Evolutionary conservation across 2,888 invertebrate species (phyloP), one percentile per base, ranked within the genome.

Genomic region (Crioceris asparagi): DNA sequence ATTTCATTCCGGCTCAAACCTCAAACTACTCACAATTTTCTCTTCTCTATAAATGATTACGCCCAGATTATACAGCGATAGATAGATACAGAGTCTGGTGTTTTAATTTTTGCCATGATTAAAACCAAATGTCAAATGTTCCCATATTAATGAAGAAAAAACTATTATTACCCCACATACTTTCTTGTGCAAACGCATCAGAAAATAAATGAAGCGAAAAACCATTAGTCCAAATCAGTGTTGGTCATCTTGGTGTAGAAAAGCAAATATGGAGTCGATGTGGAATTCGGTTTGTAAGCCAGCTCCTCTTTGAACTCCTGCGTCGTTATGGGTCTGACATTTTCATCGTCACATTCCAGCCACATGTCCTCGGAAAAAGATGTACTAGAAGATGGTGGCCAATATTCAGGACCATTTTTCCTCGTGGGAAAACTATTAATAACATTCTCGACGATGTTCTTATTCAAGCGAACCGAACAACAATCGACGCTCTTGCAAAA

Each of bases 321-420:
- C 55, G 76, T 72, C 18, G 83, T 76, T 59, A 90, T 79, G 6
- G 81, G 76, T 49, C 80, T 77, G 36, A 90, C 83, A 42, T 81
- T 80, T 46, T 90, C 88, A 59, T 90, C 90, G 60, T 90, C 88
- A 59, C 88, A 90, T 56, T 87, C 86, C 31, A 88, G 72, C 90
- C 90, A 90, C 48, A 50, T 39, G 35, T 52, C 34, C 56, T 61
- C 41, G 21, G 43, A 44, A 10, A 44, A 39, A 0, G 63, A 43
- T 3, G 66, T 56, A 7, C 35, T 30, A 26, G 15, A 26, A 15
- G 34, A 40, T 1, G 36, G 31, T 4, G 67, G 57, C 40, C 55
- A 54, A 17, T 55, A 55, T 12, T 58, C 58, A 47, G 49, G 51
- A n/a, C 46, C 45, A 37, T 36, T 50, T 32, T 52, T 55, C 32